Evolutionary conservation across 2,888 invertebrate species (phyloP).

Genomic region (Latrodectus hesperus): DNA sequence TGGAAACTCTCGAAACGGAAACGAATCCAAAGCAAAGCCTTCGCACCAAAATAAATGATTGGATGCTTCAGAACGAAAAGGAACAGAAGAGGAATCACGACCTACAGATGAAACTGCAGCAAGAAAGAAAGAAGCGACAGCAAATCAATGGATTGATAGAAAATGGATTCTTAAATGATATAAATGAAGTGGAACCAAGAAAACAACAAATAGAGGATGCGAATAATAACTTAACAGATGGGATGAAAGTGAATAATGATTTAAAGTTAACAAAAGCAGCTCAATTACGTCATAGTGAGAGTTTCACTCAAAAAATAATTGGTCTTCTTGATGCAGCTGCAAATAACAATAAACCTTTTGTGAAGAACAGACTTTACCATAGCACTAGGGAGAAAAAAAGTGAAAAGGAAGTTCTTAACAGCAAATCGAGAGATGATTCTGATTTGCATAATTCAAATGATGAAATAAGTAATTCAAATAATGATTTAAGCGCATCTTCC

Average conservation of each 20-base stretch:
- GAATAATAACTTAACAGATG: not conserved
- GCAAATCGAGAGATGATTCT: slow-evolving; percentile 49
- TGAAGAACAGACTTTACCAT: slow-evolving; percentile 48
- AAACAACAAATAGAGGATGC: not conserved
- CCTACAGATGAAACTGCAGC: slow-evolving; percentile 37
- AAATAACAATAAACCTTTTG: slow-evolving; percentile 29
- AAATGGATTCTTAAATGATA: slow-evolving; percentile 18
- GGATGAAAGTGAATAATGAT: not conserved
- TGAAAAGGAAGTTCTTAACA: slow-evolving; percentile 18
- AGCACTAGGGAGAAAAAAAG: slow-evolving; percentile 28
- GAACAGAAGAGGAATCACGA: slow-evolving; percentile 79
- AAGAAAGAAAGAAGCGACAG: slow-evolving; percentile 37
- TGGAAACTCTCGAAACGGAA: slow-evolving; percentile 28
- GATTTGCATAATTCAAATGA: not conserved
- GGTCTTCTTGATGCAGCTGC: slow-evolving; percentile 43
- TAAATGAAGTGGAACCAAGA: slow-evolving; percentile 13
- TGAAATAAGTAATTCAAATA: not conserved
- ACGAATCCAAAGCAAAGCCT: slow-evolving; percentile 80
- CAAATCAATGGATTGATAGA: slow-evolving; percentile 22
- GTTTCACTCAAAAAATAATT: slow-evolving; percentile 59
- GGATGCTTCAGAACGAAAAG: slow-evolving; percentile 90
- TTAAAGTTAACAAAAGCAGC: slow-evolving; percentile 20
- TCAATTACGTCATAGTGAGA: slow-evolving; percentile 23
- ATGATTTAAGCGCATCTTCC: not conserved
- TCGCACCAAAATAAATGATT: slow-evolving; percentile 88